Conservation (phyloP, 2,797 vertebrate species). For the Myoxocephalus aenaeus region DNA sequence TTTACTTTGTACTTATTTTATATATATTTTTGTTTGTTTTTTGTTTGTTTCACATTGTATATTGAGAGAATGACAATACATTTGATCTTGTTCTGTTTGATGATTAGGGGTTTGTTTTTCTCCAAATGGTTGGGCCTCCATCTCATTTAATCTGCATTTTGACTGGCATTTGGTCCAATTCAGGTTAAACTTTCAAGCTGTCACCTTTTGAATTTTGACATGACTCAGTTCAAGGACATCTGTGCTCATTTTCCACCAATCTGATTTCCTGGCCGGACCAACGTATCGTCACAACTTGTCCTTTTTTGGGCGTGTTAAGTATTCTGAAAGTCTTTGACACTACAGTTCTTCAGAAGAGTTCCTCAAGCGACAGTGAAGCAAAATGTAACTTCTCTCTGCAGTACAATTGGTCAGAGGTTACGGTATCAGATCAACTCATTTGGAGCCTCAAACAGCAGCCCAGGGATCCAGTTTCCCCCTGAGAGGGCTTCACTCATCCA, state of each 20-base stretch:
- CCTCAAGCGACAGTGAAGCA: slow-evolving; percentile 12
- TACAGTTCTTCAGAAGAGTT: background rate
- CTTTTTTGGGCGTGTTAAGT: background rate
- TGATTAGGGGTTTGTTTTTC: background rate
- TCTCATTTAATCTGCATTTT: background rate
- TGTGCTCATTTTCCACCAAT: background rate
- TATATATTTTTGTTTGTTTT: background rate
- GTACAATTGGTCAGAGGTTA: slow-evolving; percentile 52
- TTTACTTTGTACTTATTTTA: background rate
- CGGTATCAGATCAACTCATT: slow-evolving; percentile 39
- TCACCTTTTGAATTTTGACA: background rate
- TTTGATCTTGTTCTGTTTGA: background rate
- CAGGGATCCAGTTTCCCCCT: slow-evolving; percentile 50
- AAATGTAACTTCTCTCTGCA: slow-evolving; percentile 25
- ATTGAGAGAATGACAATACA: background rate
- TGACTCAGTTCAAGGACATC: background rate
- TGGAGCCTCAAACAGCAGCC: slow-evolving; percentile 50
- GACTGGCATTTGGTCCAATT: background rate
- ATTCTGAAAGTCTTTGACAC: background rate
- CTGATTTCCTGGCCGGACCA: background rate
- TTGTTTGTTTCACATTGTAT: background rate
- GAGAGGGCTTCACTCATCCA: slow-evolving; percentile 56
- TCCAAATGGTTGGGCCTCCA: background rate
- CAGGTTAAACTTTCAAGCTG: background rate
- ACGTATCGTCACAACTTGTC: background rate